Evolutionary conservation across 1,140 invertebrate species (phyloP), one percentile per base, ranked within the genome.

Genomic region (Phortica variegata): DNA sequence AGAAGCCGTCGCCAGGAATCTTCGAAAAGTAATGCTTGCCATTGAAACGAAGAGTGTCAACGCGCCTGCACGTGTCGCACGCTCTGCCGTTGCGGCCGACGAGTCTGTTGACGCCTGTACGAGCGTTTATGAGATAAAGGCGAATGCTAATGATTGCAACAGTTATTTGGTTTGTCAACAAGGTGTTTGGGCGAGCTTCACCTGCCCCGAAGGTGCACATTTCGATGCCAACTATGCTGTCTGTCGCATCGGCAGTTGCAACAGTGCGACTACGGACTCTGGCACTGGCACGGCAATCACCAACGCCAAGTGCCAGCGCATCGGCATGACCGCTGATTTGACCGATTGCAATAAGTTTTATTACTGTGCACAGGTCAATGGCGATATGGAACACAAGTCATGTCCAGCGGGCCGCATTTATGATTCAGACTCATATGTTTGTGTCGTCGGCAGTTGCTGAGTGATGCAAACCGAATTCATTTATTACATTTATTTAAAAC

Each of bases 311-410:
- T 65, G 61, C 16, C 43, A 56, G 26, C 47, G 52, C 2, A 13
- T 10, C 12, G 61, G 61, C 2, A 15, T 61, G 13, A 37, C 40
- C 9, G 61, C 38, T 0, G 62, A 65, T 8, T 43, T 60, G 1
- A 45, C 40, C 3, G 32, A 65, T 21, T 65, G 62, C 26, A 40
- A 47, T n/a, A 34, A 46, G 0, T 65, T 36, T 33, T 65, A 48
- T 38, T 45, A 45, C 33, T 65, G 61, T 17, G 17, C 8, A 7
- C 36, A 4, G 0, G 65, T 51, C 21, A 47, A 46, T 1, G 40
- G 12, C 0, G 13, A 37, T 2, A 13, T 65, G 19, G 12, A 56
- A 42, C 42, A 21, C 4, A 10, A 20, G 9, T 34, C 6, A 12
- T 65, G 61, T 18, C 33, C n/a, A 1, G 9, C 10, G 1, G 47